phyloP scores from a whole-genome alignment of 2,797 vertebrate species.

The Hydrophis major region DNA sequence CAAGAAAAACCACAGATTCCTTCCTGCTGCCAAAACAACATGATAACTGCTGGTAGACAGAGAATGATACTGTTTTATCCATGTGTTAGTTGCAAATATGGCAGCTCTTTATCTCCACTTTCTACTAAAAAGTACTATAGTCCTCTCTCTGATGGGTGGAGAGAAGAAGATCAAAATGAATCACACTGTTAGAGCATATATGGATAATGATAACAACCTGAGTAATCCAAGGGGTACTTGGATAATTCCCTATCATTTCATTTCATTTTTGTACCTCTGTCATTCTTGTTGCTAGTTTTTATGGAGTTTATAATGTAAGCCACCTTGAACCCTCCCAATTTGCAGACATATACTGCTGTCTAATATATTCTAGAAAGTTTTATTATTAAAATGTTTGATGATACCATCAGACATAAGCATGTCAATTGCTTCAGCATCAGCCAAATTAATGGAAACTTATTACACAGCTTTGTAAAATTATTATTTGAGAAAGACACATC shows the following conservation, averaged over 20 bases:
- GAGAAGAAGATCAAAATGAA: slow-evolving; percentile 39
- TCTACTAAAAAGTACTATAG: slow-evolving; percentile 39
- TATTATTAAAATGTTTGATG: slow-evolving; percentile 70
- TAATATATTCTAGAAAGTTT: background rate
- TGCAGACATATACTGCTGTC: background rate
- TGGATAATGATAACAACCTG: slow-evolving; percentile 62
- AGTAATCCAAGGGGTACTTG: slow-evolving; percentile 60
- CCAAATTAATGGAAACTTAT: slow-evolving; percentile 34
- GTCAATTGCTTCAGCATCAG: slow-evolving; percentile 53
- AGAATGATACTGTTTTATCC: slow-evolving; percentile 59
- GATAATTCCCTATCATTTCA: background rate
- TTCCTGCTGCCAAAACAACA: slow-evolving; percentile 79
- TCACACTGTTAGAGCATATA: slow-evolving; percentile 37
- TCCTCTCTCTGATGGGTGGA: slow-evolving; percentile 33
- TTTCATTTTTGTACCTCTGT: background rate
- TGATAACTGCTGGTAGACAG: slow-evolving; percentile 72
- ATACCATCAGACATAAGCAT: slow-evolving; percentile 61
- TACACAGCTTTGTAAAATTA: slow-evolving; percentile 15
- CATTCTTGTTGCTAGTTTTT: background rate
- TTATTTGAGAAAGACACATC: background rate
- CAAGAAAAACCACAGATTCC: slow-evolving; percentile 79
- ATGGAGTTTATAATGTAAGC: background rate
- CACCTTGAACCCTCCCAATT: background rate
- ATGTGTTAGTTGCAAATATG: slow-evolving; percentile 54
- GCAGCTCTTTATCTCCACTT: slow-evolving; percentile 59